Evolutionary conservation across 1,140 invertebrate genomes (phyloP).

Genomic region (Papilio aristodemus): DNA sequence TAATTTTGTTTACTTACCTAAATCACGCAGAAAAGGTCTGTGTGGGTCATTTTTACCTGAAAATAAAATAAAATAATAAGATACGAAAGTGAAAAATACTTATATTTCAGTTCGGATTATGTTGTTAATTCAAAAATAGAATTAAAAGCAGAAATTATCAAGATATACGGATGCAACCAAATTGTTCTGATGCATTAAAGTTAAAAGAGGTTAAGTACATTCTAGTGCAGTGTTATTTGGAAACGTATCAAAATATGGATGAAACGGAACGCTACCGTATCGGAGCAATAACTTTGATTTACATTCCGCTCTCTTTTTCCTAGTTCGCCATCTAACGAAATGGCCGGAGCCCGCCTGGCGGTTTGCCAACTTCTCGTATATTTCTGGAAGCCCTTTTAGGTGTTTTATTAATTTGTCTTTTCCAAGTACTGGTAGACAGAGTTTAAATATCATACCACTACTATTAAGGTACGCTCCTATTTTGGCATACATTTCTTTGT

Average conservation of each 20-base stretch:
- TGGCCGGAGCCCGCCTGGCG: slow-evolving; percentile 60
- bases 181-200: background rate
- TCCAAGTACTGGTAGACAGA: slow-evolving; percentile 33
- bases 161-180: background rate
- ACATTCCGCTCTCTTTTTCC: slow-evolving; percentile 43
- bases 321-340: slow-evolving; percentile 39
- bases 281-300: slow-evolving; percentile 43
- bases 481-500: background rate
- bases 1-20: background rate
- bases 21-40: background rate
- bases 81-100: background rate
- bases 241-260: slow-evolving; percentile 13
- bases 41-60: slow-evolving; percentile 2
- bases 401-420: slow-evolving; percentile 76
- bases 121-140: too few species aligned
- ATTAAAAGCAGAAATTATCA: background rate
- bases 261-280: slow-evolving; percentile 8
- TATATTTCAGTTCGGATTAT: too few species aligned
- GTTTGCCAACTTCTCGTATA: slow-evolving; percentile 59
- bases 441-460: slow-evolving; percentile 1
- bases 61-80: background rate
- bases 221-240: slow-evolving; percentile 5
- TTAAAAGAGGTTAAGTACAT: slow-evolving; percentile 17
- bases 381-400: slow-evolving; percentile 73
- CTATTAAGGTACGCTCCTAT: background rate